These are phyloP conservation scores for Scyliorhinus canicula DNA, from an alignment of 2,797 vertebrate species.

Conservation along the genomic window DNA sequence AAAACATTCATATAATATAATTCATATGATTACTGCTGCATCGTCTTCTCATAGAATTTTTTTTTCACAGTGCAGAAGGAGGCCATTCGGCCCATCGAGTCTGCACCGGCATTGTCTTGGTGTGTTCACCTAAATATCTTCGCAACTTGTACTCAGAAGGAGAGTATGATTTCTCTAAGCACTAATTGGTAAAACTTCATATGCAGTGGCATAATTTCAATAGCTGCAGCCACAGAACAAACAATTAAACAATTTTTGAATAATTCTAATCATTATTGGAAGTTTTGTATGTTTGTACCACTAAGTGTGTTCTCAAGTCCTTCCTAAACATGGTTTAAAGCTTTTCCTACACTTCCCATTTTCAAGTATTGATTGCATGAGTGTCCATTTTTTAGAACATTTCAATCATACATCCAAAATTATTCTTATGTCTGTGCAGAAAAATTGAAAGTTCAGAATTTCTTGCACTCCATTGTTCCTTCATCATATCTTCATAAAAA, in stretches of 20 bases:
- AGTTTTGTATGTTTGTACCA: not conserved
- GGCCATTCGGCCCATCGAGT: too few species aligned
- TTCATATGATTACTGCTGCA: not conserved
- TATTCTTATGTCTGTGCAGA: not conserved
- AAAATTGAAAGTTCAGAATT: not conserved
- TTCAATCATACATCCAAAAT: not conserved
- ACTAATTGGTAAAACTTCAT: not conserved
- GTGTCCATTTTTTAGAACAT: not conserved
- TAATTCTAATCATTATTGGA: not conserved
- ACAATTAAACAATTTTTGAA: not conserved
- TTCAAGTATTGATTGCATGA: not conserved
- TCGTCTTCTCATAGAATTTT: not conserved
- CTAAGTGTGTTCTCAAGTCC: not conserved
- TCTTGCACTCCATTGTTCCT: not conserved
- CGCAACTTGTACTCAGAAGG: not conserved
- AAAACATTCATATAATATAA: too few species aligned
- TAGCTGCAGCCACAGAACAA: not conserved
- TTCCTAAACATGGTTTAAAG: not conserved
- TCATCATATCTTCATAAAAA: not conserved
- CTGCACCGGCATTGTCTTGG: not conserved
- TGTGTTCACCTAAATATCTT: not conserved
- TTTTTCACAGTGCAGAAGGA: too few species aligned
- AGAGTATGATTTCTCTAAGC: not conserved
- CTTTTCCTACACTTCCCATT: not conserved
- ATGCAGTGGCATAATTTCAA: not conserved